Conservation (phyloP, 2,113 vertebrate genomes). For the Motacilla alba region DNA sequence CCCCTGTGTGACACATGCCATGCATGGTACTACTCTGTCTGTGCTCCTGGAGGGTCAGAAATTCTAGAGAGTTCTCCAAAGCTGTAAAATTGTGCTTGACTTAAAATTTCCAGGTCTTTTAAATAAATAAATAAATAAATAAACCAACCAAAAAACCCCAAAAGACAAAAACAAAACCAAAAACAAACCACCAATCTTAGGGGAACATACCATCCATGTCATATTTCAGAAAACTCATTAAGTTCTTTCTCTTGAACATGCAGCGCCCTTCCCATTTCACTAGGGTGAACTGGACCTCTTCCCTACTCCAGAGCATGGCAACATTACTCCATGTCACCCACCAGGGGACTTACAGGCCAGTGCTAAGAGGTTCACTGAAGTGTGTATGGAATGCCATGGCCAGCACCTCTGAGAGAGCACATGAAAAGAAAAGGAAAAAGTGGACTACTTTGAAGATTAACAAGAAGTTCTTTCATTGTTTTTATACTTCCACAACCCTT, state of each 20-base stretch:
- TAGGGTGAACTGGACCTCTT: background rate
- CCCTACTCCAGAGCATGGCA: background rate
- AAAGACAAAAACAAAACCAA: too few species aligned
- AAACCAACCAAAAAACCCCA: too few species aligned
- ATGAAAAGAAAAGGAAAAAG: background rate
- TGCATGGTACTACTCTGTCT: background rate
- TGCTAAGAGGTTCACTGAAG: background rate
- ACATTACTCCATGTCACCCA: background rate
- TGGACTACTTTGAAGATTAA: background rate
- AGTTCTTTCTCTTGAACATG: background rate
- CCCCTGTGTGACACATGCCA: background rate
- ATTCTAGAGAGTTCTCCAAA: background rate
- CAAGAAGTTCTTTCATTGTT: background rate
- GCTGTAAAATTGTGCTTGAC: background rate
- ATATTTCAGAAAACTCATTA: background rate
- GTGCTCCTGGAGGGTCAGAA: background rate
- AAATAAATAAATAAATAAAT: too few species aligned
- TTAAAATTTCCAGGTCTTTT: background rate
- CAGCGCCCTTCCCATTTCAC: background rate
- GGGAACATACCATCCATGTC: background rate
- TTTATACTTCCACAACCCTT: background rate
- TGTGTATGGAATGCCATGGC: background rate
- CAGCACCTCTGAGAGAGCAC: rapidly evolving
- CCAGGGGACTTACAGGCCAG: background rate
- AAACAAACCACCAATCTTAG: background rate